Percentiles rank a stretch among this genome's conserved stretches.
phyloP scores from a whole-genome alignment of 2,797 vertebrate species.

The Monodelphis domestica region DNA sequence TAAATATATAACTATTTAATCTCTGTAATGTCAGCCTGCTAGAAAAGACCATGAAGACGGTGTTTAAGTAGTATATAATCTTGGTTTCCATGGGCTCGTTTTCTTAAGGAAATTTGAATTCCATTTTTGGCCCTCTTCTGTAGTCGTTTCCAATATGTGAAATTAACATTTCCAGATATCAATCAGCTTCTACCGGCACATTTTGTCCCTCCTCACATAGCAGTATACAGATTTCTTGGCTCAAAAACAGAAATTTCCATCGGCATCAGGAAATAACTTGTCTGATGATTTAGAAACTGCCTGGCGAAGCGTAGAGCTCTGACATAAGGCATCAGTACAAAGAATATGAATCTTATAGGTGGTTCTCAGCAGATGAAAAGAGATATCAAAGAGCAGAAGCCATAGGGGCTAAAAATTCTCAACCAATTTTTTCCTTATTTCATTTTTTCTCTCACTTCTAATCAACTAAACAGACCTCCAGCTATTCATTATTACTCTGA shows the following conservation, averaged over 20 bases:
- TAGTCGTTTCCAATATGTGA: fast-evolving
- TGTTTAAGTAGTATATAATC: neutral
- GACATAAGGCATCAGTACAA: neutral
- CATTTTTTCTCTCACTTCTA: neutral
- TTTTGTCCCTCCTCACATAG: neutral
- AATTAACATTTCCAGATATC: fast-evolving
- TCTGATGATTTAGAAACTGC: constrained; percentile 46
- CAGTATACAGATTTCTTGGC: constrained; percentile 58
- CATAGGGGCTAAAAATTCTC: neutral
- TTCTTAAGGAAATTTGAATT: constrained; percentile 42
- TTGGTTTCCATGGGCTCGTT: neutral
- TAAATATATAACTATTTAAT: neutral
- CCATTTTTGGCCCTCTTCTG: constrained; percentile 27
- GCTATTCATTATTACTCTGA: neutral
- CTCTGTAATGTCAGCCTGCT: neutral
- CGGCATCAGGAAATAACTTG: constrained; percentile 26
- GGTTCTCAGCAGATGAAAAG: neutral
- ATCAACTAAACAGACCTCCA: neutral
- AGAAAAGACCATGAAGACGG: neutral
- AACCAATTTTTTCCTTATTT: constrained; percentile 5
- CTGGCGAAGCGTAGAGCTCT: neutral
- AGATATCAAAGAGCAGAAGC: neutral
- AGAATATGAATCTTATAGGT: fast-evolving
- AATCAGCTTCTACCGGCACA: neutral
- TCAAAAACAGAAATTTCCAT: constrained; percentile 64